These are phyloP conservation scores for Andricus quercusramuli DNA, from an alignment of 2,888 invertebrate genomes.

Conservation along the genomic window DNA sequence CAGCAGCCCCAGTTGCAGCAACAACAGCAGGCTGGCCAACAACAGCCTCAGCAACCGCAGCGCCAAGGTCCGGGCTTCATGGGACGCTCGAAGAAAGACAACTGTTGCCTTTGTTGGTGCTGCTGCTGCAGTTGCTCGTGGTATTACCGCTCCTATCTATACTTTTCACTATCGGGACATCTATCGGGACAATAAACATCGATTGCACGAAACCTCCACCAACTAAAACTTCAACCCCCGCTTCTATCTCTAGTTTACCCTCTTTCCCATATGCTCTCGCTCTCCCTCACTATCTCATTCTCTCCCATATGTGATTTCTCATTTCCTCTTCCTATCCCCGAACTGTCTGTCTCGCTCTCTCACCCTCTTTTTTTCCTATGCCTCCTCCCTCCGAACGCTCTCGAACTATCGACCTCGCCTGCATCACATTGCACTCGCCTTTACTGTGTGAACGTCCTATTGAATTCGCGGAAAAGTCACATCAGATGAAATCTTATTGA, in stretches of 20 bases:
- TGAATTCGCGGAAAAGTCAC: slow-evolving; percentile 37
- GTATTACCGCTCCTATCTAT: slow-evolving; percentile 74
- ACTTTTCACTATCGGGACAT: neutral
- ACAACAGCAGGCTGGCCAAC: slow-evolving; percentile 64
- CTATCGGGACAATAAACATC: neutral
- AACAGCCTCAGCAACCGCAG: slow-evolving; percentile 63
- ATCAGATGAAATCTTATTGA: slow-evolving; percentile 38
- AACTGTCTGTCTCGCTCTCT: neutral
- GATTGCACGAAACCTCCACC: neutral
- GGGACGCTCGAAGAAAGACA: slow-evolving; percentile 81
- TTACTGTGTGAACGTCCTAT: slow-evolving; percentile 32
- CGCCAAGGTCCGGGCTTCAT: slow-evolving; percentile 79
- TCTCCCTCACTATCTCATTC: neutral
- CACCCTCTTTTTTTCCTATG: neutral
- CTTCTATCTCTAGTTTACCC: neutral
- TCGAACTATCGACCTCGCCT: slow-evolving; percentile 39
- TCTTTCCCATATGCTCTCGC: neutral
- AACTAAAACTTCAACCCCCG: neutral
- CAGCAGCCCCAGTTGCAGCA: slow-evolving; percentile 61
- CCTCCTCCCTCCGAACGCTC: slow-evolving; percentile 5
- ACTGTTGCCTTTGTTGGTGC: slow-evolving; percentile 83
- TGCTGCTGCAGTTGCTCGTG: slow-evolving; percentile 83
- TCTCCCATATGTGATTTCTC: neutral
- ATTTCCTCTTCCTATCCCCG: neutral
- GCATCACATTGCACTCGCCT: slow-evolving; percentile 27